Evolutionary conservation across 37 sponge, comb jelly and placozoan genomes (phyloP), one percentile per base, ranked within the genome.

Genomic region (Tethya wilhelma): DNA sequence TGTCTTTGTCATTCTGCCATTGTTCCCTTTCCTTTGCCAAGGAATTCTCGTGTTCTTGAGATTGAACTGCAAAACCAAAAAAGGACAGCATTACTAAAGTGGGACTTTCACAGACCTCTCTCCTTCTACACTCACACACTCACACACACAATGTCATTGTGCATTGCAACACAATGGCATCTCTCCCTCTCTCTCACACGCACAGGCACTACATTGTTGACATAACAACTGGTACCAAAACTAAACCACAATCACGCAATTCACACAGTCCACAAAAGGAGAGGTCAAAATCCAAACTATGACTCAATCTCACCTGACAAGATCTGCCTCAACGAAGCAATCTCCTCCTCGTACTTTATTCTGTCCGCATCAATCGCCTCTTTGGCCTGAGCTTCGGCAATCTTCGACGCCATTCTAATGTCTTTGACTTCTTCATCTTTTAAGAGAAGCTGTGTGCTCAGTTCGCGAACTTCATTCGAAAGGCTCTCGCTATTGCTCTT

Each of bases 281-380:
- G n/a, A n/a, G n/a, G n/a, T n/a, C n/a, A n/a, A n/a, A n/a, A n/a
- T n/a, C n/a, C n/a, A n/a, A n/a, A n/a, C n/a, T n/a, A n/a, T n/a
- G n/a, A n/a, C n/a, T n/a, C n/a, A n/a, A n/a, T n/a, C 75, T 75
- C 56, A 75, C 75, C 75, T 59, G 39, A 25, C 26, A 72, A 33
- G 36, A 70, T 64, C 56, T 63, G 69, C 38, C 63, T 83, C 42
- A 92, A 62, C 22, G 80, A 76, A 0, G 84, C 78, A 25, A 87
- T 92, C 46, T 92, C 89, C 64, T 87, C 93, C 29, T 87, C 74
- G 28, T 87, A 84, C 67, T 80, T 84, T 8, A 80, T 62, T 32
- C 80, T n/a, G 26, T 87, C 89, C 3, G 31, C 77, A 43, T 87
- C 85, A 80, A 91, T 84, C 3, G 33, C 31, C 40, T 91, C 88